phyloP scores from a whole-genome alignment of 2,888 invertebrate species.

The Endotricha flammealis region DNA sequence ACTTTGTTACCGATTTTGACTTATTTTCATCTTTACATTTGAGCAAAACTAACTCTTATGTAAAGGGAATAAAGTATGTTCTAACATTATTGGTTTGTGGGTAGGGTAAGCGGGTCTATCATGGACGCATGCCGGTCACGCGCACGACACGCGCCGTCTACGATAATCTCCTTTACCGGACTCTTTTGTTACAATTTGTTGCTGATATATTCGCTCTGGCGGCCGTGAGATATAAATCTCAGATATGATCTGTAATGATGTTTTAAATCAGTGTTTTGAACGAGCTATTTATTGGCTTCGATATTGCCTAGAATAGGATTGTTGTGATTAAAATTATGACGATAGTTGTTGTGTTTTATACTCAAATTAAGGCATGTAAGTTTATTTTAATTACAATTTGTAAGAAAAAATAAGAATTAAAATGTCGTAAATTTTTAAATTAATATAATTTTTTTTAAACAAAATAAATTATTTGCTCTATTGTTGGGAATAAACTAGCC shows the following conservation, averaged over 20 bases:
- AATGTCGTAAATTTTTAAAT: too few species aligned
- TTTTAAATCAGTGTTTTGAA: slow-evolving; percentile 69
- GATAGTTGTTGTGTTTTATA: too few species aligned
- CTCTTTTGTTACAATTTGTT: slow-evolving; percentile 76
- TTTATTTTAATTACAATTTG: too few species aligned
- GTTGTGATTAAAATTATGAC: too few species aligned
- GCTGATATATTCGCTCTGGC: slow-evolving; percentile 48
- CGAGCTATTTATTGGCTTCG: slow-evolving; percentile 48
- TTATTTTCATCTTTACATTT: slow-evolving; percentile 14
- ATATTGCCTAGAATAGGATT: slow-evolving; percentile 23
- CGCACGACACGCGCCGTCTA: slow-evolving; percentile 64
- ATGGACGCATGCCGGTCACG: slow-evolving; percentile 64
- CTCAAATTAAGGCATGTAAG: too few species aligned
- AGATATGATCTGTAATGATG: slow-evolving; percentile 73
- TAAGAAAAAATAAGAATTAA: too few species aligned
- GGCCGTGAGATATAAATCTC: slow-evolving; percentile 56
- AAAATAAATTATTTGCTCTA: too few species aligned
- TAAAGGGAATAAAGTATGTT: slow-evolving; percentile 15
- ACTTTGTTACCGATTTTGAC: slow-evolving; percentile 22
- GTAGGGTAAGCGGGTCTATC: slow-evolving; percentile 56
- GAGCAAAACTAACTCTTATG: slow-evolving; percentile 18
- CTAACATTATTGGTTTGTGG: slow-evolving; percentile 18
- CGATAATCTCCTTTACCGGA: slow-evolving; percentile 73
- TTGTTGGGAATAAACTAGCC: too few species aligned
- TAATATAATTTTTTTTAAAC: too few species aligned